Base-by-base conservation (phyloP, 2,888 invertebrate genomes). In the Allygus modestus region DNA sequence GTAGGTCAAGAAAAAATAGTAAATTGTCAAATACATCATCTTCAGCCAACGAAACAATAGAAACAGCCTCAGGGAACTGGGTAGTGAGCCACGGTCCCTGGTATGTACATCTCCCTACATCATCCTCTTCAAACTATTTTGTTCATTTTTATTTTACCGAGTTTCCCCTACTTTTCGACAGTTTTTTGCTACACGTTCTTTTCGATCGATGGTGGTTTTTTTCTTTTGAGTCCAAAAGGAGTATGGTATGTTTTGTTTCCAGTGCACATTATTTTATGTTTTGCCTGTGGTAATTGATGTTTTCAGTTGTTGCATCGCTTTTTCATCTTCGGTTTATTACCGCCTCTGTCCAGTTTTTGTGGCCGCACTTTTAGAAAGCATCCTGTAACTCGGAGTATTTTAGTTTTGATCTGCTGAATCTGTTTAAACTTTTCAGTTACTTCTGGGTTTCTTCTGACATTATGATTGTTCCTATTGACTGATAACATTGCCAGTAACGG, bases 1-100 rank as follows among this genome's bases (percentile, higher is more conserved):
- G 75, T 77, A 77, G 75, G 75, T 77, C 75, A 46, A 77, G 75
- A 77, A 77, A 77, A 77, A 77, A 43, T 77, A 41, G 4, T 77
- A 77, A 77, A 77, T 46, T 77, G 43, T 41, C 28, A 41, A 43
- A 77, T 77, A 26, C 75, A 15, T 23, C 46, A 28, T 77, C 73
- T 20, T 73, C 75, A 77, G 75, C 41, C 7, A 77, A 77, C 26
- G 75, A 77, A 46, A 77, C 75, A 9, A 46, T 77, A 23, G 75
- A 77, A 77, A 77, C 75, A 23, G 23, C 75, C 1, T 77, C 75
- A 77, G 75, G 75, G 28, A 77, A 77, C 23, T 77, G 75, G 75
- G 43, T 77, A 26, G 75, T 77, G 75, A 77, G 75, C 75, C 43
- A 46, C 17, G 75, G 75, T 28, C 75, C 75, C 4, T 77, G 75